Conservation (phyloP, 2,797 vertebrate species). For the Pseudochaenichthys georgianus region DNA sequence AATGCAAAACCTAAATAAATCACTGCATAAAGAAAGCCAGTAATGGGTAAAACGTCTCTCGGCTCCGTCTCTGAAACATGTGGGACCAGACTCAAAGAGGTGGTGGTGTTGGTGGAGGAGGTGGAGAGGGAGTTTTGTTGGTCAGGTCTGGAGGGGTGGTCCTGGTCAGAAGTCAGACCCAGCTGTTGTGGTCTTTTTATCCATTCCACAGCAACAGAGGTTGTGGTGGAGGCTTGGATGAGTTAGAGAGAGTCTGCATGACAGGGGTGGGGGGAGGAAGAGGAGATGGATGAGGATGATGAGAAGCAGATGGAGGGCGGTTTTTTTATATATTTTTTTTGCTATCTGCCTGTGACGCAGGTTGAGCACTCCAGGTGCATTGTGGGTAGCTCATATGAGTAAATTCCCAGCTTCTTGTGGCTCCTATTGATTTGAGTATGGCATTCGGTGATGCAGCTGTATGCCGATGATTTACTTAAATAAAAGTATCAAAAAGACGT, state of each 20-base stretch:
- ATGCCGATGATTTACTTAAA: constrained; percentile 11
- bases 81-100: constrained; percentile 35
- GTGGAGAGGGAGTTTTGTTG: constrained; percentile 52
- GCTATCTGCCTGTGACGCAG: constrained; percentile 76
- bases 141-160: constrained; percentile 79
- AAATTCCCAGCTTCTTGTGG: constrained; percentile 54
- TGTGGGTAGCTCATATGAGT: constrained; percentile 70
- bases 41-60: constrained; percentile 35
- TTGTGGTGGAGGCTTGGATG: constrained; percentile 67
- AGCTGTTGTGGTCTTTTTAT: constrained; percentile 78
- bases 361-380: constrained; percentile 78
- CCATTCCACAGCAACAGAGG: constrained; percentile 66
- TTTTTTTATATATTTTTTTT: constrained; percentile 26
- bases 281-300: constrained; percentile 77
- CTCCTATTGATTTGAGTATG: constrained; percentile 37
- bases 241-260: constrained; percentile 64
- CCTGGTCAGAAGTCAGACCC: constrained; percentile 69
- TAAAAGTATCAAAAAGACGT: constrained; percentile 24
- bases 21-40: constrained; percentile 60
- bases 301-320: constrained; percentile 79
- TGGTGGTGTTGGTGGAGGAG: constrained; percentile 35
- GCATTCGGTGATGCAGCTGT: constrained; percentile 59
- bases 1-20: constrained; percentile 54
- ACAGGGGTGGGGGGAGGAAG: constrained; percentile 39
- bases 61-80: constrained; percentile 45